Conservation (phyloP, 2,113 vertebrate species). For the Ploceus nigricollis region DNA sequence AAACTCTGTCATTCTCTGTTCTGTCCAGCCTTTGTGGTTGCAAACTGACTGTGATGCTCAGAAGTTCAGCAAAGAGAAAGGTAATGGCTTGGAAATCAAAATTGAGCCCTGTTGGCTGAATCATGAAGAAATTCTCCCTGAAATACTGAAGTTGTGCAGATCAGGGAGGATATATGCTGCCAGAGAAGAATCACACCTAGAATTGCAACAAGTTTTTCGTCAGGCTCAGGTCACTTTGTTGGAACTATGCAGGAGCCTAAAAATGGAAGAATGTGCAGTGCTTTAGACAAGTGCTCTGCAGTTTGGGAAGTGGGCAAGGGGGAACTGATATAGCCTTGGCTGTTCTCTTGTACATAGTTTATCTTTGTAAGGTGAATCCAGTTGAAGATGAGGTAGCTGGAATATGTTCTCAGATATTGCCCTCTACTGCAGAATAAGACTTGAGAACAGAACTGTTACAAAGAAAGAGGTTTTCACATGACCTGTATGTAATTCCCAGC, state of each 20-base stretch:
- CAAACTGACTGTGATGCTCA: not conserved
- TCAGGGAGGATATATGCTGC: not conserved
- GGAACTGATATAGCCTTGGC: not conserved
- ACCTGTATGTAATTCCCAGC: constrained; percentile 32
- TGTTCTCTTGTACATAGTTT: not conserved
- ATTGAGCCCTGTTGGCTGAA: not conserved
- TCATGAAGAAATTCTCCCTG: not conserved
- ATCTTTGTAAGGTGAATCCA: not conserved
- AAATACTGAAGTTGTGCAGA: not conserved
- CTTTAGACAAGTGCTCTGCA: not conserved
- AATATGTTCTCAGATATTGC: not conserved
- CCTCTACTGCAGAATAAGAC: not conserved
- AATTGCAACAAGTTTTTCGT: not conserved
- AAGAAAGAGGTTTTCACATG: constrained; percentile 23
- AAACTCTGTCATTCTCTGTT: accelerated
- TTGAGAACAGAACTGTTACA: not conserved
- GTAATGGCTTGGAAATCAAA: not conserved
- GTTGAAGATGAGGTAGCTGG: not conserved
- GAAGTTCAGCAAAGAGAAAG: not conserved
- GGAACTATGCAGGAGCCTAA: not conserved
- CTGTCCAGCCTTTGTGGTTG: not conserved
- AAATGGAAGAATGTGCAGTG: not conserved
- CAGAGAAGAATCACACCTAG: not conserved
- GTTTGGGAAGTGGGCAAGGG: not conserved
- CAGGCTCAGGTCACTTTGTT: not conserved